A percentile compares a stretch with the other conserved stretches of the same genome.
These are phyloP conservation scores for Bombus sylvicola DNA, from an alignment of 1,140 invertebrate genomes.

Conservation along the genomic window DNA sequence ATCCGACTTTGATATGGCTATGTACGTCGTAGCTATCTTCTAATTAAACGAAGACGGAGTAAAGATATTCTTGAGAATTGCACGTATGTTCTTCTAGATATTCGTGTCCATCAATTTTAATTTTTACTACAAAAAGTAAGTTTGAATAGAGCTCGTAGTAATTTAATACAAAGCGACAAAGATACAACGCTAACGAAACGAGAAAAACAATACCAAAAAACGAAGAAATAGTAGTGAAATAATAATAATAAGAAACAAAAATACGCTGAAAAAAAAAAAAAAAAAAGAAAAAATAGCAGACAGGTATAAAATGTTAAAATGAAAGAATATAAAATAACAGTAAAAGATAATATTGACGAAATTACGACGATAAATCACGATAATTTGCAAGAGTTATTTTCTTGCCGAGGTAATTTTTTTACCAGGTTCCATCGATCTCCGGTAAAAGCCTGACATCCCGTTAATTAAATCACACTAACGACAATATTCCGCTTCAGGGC, in stretches of 20 bases:
- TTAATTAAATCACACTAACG: constrained; percentile 2
- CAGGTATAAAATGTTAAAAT: neutral
- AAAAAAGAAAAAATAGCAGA: no score
- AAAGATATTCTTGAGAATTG: neutral
- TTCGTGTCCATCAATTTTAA: neutral
- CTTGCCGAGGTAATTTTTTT: neutral
- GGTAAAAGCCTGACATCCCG: neutral
- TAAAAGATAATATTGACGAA: neutral
- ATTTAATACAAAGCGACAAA: neutral
- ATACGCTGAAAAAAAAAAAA: neutral
- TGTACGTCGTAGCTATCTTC: neutral
- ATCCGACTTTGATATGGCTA: neutral
- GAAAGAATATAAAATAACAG: neutral
- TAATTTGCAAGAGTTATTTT: neutral
- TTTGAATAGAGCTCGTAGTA: neutral
- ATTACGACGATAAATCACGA: neutral
- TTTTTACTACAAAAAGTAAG: rapidly evolving
- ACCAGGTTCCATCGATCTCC: neutral
- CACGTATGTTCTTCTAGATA: neutral
- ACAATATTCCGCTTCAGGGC: neutral
- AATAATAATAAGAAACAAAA: neutral
- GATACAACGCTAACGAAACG: no score
- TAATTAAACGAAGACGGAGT: neutral
- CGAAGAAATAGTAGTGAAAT: neutral
- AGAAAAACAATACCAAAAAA: neutral